A percentile compares a stretch with the other conserved stretches of the same genome.
phyloP scores from a whole-genome alignment of 2,888 invertebrate species.

The Acleris sparsana region DNA sequence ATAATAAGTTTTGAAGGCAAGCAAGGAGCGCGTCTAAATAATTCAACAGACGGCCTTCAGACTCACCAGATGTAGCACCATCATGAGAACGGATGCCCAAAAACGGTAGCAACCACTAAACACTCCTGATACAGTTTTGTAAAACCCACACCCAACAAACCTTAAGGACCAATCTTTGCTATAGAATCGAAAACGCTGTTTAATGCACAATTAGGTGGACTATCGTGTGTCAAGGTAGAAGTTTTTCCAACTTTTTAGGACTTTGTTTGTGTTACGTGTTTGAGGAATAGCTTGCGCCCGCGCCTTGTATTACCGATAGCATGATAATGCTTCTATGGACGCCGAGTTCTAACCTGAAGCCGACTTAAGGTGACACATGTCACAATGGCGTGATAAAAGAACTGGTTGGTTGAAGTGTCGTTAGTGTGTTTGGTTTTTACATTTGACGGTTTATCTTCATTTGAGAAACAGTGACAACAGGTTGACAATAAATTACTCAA shows the following conservation, averaged over 20 bases:
- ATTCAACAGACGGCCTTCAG: constrained; percentile 4
- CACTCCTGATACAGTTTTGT: constrained; percentile 57
- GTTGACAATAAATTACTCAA: not conserved
- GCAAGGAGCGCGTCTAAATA: no score
- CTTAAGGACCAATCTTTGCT: constrained; percentile 3
- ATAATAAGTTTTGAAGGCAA: no score
- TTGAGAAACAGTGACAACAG: not conserved
- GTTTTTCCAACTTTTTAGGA: constrained; percentile 2
- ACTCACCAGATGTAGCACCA: constrained; percentile 16
- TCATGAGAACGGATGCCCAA: constrained; percentile 36
- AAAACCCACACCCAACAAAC: constrained; percentile 34
- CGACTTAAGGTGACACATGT: constrained; percentile 64
- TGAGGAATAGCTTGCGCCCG: constrained; percentile 55
- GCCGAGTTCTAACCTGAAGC: constrained; percentile 66
- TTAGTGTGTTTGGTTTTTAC: constrained; percentile 35
- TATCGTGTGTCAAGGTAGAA: not conserved
- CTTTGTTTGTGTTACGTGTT: constrained; percentile 55
- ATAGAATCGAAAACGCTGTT: not conserved
- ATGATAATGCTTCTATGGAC: constrained; percentile 70
- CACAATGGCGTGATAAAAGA: constrained; percentile 49
- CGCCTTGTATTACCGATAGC: constrained; percentile 64
- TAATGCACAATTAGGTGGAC: not conserved
- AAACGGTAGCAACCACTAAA: constrained; percentile 34
- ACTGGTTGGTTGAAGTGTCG: constrained; percentile 42
- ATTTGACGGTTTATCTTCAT: constrained; percentile 8